These are phyloP conservation scores for Emmelina monodactyla DNA, from an alignment of 2,888 invertebrate genomes.

Conservation along the genomic window DNA sequence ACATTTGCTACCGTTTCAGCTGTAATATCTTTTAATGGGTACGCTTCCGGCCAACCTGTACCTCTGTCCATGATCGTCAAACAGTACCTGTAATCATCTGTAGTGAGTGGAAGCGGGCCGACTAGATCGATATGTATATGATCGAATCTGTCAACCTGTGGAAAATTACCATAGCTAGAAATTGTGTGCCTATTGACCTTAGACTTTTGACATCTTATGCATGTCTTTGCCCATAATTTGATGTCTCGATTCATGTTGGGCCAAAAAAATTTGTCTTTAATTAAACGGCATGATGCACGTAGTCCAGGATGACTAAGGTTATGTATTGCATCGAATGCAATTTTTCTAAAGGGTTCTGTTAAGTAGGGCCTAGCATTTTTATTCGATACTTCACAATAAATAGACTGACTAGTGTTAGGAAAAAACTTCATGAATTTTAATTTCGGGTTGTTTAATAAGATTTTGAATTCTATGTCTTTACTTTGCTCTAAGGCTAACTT, in stretches of 20 bases:
- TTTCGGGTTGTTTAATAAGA: neutral
- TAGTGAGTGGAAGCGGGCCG: no score
- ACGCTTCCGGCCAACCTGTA: no score
- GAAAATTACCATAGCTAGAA: neutral
- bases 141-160: no score
- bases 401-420: neutral
- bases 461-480: constrained; percentile 3
- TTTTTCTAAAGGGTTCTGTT: neutral
- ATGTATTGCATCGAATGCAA: no score
- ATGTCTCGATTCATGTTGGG: neutral
- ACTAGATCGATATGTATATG: no score
- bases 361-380: constrained; percentile 4
- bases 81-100: no score
- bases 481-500: constrained; percentile 4
- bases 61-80: no score
- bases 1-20: no score
- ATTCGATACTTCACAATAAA: constrained; percentile 8
- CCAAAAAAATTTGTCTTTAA: neutral
- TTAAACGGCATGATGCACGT: neutral
- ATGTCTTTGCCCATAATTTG: neutral
- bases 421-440: neutral
- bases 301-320: no score
- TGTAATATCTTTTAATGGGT: no score
- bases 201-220: neutral
- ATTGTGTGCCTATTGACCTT: neutral